phyloP scores from a whole-genome alignment of 1,140 invertebrate genomes.

The Battus philenor region DNA sequence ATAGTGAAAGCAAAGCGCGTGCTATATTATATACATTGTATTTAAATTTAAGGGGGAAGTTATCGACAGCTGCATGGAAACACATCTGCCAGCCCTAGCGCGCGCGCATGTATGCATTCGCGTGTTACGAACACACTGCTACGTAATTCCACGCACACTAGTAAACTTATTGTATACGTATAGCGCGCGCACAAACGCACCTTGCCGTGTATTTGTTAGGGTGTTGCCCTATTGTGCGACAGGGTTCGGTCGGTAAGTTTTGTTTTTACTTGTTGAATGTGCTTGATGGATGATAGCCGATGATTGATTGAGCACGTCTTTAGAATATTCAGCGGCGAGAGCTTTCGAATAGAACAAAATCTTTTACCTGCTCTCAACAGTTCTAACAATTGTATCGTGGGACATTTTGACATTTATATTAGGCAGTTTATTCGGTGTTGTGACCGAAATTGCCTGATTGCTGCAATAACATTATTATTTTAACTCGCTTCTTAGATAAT shows the following conservation, averaged over 20 bases:
- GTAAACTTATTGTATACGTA: constrained; percentile 14
- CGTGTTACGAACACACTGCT: constrained; percentile 23
- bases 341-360: constrained; percentile 39
- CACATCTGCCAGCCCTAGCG: constrained; percentile 61
- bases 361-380: constrained; percentile 4
- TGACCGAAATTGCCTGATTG: not conserved
- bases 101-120: constrained; percentile 29
- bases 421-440: not conserved
- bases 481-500: too few relatives aligned
- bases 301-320: constrained; percentile 63
- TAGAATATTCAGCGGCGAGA: constrained; percentile 43
- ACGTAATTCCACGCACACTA: constrained; percentile 30
- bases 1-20: constrained; percentile 64
- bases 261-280: constrained; percentile 72
- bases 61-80: constrained; percentile 57
- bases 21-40: constrained; percentile 56
- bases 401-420: constrained; percentile 22
- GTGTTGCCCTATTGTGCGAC: constrained; percentile 40
- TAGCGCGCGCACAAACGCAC: constrained; percentile 32
- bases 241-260: constrained; percentile 43
- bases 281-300: constrained; percentile 60
- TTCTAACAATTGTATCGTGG: constrained; percentile 8
- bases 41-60: constrained; percentile 39
- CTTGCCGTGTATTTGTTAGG: constrained; percentile 22
- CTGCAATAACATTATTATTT: too few relatives aligned